Evolutionary conservation across 2,888 invertebrate genomes (phyloP).

Genomic region (Xestia xanthographa): DNA sequence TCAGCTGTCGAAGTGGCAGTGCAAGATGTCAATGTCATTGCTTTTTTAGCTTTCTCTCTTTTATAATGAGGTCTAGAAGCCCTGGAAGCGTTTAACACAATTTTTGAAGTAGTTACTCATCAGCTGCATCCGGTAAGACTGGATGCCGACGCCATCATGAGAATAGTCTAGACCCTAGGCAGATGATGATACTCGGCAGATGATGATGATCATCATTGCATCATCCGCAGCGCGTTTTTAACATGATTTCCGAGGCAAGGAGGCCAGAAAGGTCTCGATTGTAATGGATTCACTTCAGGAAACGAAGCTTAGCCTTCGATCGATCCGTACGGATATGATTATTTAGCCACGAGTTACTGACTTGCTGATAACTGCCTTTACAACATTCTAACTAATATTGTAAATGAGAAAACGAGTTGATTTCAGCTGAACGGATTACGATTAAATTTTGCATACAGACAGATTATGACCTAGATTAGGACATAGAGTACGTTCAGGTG

Average conservation of each 20-base stretch:
- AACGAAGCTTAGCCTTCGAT: background rate
- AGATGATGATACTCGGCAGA: too few relatives aligned
- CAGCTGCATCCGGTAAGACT: background rate
- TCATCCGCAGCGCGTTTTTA: background rate
- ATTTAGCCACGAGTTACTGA: background rate
- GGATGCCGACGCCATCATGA: background rate
- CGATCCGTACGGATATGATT: background rate
- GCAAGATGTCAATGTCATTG: constrained; percentile 28
- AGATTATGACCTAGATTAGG: background rate
- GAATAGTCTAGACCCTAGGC: background rate
- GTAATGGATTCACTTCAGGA: background rate
- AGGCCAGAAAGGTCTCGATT: background rate
- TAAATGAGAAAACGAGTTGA: background rate
- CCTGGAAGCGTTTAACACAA: background rate
- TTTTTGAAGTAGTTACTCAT: background rate
- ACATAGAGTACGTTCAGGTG: background rate
- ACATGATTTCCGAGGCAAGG: background rate
- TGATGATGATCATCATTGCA: background rate
- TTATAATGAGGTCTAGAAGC: background rate
- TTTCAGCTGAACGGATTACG: background rate
- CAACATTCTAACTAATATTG: background rate
- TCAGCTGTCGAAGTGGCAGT: background rate
- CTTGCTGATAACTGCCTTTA: background rate
- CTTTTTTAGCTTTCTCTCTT: constrained; percentile 7
- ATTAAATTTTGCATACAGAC: background rate